Evolutionary conservation across 2,113 vertebrate species (phyloP), one percentile per base, ranked within the genome.

Genomic region (Lophius piscatorius): DNA sequence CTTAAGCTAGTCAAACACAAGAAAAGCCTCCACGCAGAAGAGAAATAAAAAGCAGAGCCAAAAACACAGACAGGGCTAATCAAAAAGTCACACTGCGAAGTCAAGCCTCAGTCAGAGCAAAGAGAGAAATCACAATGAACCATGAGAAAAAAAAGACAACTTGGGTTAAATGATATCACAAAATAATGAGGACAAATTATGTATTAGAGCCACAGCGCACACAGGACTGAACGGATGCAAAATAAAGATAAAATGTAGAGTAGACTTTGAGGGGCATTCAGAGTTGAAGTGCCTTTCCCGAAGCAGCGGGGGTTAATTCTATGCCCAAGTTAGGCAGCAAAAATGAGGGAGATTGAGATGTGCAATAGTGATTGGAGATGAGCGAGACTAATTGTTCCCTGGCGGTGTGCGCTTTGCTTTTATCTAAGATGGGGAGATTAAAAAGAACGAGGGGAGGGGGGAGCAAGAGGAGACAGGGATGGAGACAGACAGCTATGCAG

Each of bases 361-460:
- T 64, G 49, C 48, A 66, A 40, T 44, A 18, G 78, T 68, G 75
- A 84, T 77, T 77, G 61, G 74, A 80, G 64, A 85, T 50, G 70
- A 66, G 69, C 17, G 56, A 80, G 66, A 79, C 86, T 83, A 93
- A 95, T 0, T 93, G 92, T 84, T 95, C 95, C 13, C 94, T 16
- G 80, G 93, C 89, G 83, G 94, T 91, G 51, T 87, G 91, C 0
- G 91, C 92, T 56, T 87, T 77, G 54, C 93, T 93, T 9, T 95
- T 92, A 21, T 95, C 94, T 94, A 73, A 0, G 34, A 69, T 71
- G 70, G 51, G 57, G 49, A 82, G 81, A 87, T 81, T 71, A 80
- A 69, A 67, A 57, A 61, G 1, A 38, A 48, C 38, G 40, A 17
- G 52, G 34, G 40, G 54, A 16, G n/a, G 35, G 0, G 10, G 2